These are phyloP conservation scores for Parauchenoglanis ngamensis DNA, from an alignment of 2,797 vertebrate genomes.

Conservation along the genomic window DNA sequence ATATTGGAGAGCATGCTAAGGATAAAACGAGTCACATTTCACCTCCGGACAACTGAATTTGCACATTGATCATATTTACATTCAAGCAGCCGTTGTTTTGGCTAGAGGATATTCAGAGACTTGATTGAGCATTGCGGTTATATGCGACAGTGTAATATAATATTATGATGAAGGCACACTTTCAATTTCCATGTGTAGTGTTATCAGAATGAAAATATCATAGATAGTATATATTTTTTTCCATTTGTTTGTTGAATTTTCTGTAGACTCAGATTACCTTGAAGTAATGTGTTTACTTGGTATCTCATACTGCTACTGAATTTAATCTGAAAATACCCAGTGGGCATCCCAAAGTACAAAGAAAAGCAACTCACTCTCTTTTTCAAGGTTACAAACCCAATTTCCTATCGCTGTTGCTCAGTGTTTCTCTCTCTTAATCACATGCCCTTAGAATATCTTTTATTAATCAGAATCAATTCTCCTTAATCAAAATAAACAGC, in stretches of 20 bases:
- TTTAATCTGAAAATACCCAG: slow-evolving; percentile 30
- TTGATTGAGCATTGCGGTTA: slow-evolving; percentile 33
- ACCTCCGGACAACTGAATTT: slow-evolving; percentile 33
- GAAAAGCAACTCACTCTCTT: slow-evolving; percentile 36
- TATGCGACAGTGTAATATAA: slow-evolving; percentile 26
- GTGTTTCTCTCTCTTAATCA: slow-evolving; percentile 11
- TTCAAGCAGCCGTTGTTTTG: slow-evolving; percentile 37
- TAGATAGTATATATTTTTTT: slow-evolving; percentile 21
- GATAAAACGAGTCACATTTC: slow-evolving; percentile 36
- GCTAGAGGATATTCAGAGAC: slow-evolving; percentile 40
- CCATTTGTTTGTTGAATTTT: slow-evolving; percentile 27
- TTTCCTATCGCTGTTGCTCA: slow-evolving; percentile 20
- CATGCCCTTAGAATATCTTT: slow-evolving; percentile 29
- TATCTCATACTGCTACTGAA: slow-evolving; percentile 19
- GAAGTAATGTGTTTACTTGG: slow-evolving; percentile 17
- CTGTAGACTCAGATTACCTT: slow-evolving; percentile 28
- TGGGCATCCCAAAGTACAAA: slow-evolving; percentile 24
- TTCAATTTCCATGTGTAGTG: slow-evolving; percentile 28
- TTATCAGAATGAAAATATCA: slow-evolving; percentile 38
- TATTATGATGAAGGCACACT: slow-evolving; percentile 40
- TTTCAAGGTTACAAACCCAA: slow-evolving; percentile 29
- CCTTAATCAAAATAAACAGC: slow-evolving; percentile 54
- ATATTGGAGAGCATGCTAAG: slow-evolving; percentile 24
- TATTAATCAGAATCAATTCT: slow-evolving; percentile 34
- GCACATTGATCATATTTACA: slow-evolving; percentile 52